A percentile compares a stretch with the other conserved stretches of the same genome.
Evolutionary conservation across 2,113 vertebrate species (phyloP).

Genomic region (Amblyopsis rosae): DNA sequence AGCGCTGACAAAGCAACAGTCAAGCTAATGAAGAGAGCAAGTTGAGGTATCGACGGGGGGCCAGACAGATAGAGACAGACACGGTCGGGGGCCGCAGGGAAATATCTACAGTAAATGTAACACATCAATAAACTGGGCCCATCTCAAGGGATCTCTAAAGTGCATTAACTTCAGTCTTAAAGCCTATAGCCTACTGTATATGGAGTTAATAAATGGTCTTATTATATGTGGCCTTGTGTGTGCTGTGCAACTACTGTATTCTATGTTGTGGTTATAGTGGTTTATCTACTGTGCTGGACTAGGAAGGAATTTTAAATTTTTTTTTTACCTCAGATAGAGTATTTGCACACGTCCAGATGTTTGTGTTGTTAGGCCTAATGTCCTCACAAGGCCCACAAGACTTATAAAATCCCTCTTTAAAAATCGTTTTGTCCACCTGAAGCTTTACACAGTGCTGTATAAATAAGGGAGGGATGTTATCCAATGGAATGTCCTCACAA

Average conservation of each 20-base stretch:
- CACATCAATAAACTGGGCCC: slow-evolving; percentile 30
- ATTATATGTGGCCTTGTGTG: neutral
- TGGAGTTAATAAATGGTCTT: slow-evolving; percentile 3
- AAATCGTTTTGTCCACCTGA: neutral
- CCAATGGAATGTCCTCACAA: slow-evolving; percentile 41
- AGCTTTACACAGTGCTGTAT: neutral
- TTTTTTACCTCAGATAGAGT: neutral
- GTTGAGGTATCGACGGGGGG: slow-evolving; percentile 58
- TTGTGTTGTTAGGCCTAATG: neutral
- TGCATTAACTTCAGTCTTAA: slow-evolving; percentile 2
- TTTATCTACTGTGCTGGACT: slow-evolving; percentile 5
- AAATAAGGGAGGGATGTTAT: slow-evolving; percentile 22
- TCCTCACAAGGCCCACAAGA: neutral
- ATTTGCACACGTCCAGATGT: neutral
- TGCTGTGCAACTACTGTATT: slow-evolving; percentile 20
- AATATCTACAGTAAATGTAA: slow-evolving; percentile 32
- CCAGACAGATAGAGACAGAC: slow-evolving; percentile 52
- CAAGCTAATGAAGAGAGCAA: slow-evolving; percentile 51
- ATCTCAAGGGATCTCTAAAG: slow-evolving; percentile 12
- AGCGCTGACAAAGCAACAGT: slow-evolving; percentile 61
- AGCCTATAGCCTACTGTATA: neutral
- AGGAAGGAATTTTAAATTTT: neutral
- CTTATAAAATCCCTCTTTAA: neutral
- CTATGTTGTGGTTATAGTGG: slow-evolving; percentile 4
- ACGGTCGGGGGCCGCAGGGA: slow-evolving; percentile 19